Base-by-base conservation (phyloP, 2,888 invertebrate genomes). In the Diaprepes abbreviatus region DNA sequence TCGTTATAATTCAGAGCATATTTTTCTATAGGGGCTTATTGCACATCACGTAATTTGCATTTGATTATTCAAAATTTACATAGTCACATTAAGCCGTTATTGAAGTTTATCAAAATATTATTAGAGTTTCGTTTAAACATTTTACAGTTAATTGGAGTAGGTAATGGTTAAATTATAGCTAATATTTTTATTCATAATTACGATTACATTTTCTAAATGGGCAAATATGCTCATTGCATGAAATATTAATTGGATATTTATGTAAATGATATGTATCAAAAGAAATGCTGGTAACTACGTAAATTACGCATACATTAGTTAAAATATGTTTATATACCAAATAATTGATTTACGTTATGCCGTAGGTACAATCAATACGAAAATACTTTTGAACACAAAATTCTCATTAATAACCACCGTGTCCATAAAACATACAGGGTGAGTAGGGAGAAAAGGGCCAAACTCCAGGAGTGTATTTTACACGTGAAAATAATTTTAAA, bases 61-160 rank as follows among this genome's bases (percentile, higher is more conserved):
- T 38, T 40, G 16, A 64, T 55, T 55, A 43, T 31, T 6, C 35
- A 31, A 16, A 50, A 64, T 64, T 64, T 64, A 55, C 55, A 64
- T 64, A 55, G 21, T 21, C 33, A 9, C 55, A 64, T 55, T 64
- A 43, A 12, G 52, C 38, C n/a, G 10, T 52, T 33, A 55, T 55
- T 55, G 64, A 55, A 54, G 52, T 64, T 54, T 38, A 64, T 64
- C 64, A 64, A 64, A 64, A 64, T 55, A 64, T 43, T 64, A 64
- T 54, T 64, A 43, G 21, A 64, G 43, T 31, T 64, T 43, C 31
- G 40, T 63, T 63, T 63, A 52, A 35, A 38, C 36, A 38, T 63
- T 63, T 63, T 63, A 52, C 33, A 60, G 40, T 45, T 45, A 45
- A 45, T 45, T 19, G 45, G 45, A 45, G 16, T 9, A 33, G 16